A percentile compares a stretch with the other conserved stretches of the same genome.
These are phyloP conservation scores for Pseudonaja textilis DNA, from an alignment of 2,113 vertebrate species.

Conservation along the genomic window DNA sequence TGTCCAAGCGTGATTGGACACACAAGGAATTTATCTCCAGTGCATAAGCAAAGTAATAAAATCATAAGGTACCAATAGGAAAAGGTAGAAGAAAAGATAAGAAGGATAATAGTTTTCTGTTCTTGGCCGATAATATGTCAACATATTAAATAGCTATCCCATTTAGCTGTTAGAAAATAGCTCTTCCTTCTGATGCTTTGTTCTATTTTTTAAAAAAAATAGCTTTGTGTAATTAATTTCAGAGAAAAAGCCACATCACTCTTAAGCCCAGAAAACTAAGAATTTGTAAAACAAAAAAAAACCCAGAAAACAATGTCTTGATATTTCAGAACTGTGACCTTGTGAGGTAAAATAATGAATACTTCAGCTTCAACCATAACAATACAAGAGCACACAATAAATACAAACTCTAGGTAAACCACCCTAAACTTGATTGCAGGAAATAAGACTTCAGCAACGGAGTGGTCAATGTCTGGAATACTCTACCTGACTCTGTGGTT, in stretches of 20 bases:
- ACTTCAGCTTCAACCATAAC: no score
- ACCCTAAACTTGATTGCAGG: no score
- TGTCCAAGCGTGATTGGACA: background rate
- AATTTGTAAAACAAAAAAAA: background rate
- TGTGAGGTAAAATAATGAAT: background rate
- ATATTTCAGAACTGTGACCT: background rate
- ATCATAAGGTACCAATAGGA: background rate
- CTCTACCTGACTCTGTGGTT: no score
- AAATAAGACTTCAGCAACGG: no score
- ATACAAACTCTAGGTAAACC: no score
- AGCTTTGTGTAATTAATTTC: background rate
- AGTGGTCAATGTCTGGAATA: no score
- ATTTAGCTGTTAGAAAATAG: background rate
- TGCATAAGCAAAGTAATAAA: background rate
- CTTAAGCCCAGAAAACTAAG: background rate
- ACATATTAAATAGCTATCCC: background rate
- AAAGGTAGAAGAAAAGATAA: background rate
- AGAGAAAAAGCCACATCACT: background rate
- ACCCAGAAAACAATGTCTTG: background rate
- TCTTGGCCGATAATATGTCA: background rate
- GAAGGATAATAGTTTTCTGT: background rate
- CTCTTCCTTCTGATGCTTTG: background rate
- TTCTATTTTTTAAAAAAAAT: background rate
- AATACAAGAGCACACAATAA: no score
- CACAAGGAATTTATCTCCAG: background rate